Evolutionary conservation across 2,113 vertebrate genomes (phyloP).

Genomic region (Odontesthes bonariensis): DNA sequence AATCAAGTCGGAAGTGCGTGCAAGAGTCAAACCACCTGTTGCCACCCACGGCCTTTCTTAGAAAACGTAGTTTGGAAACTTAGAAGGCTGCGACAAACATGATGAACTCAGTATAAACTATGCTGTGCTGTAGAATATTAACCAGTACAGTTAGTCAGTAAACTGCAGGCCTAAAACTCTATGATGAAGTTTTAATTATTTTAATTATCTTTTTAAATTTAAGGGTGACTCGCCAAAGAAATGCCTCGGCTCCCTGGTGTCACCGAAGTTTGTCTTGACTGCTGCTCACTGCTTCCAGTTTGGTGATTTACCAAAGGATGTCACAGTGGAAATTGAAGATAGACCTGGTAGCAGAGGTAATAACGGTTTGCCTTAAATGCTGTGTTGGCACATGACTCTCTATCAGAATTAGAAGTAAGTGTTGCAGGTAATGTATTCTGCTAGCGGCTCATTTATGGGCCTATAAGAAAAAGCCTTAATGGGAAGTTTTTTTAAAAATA

Average conservation of each 20-base stretch:
- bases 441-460: too few relatives aligned
- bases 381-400: too few relatives aligned
- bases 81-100: too few relatives aligned
- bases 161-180: not conserved
- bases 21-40: too few relatives aligned
- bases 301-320: not conserved
- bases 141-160: not conserved
- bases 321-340: slow-evolving; percentile 48
- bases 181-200: slow-evolving; percentile 2
- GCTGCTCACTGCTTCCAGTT: slow-evolving; percentile 82
- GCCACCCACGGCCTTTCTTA: too few relatives aligned
- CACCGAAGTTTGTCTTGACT: slow-evolving; percentile 73
- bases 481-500: too few relatives aligned
- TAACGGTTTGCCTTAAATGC: too few relatives aligned
- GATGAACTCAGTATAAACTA: not conserved
- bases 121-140: not conserved
- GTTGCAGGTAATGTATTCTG: too few relatives aligned
- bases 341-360: not conserved
- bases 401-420: too few relatives aligned
- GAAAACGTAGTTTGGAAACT: too few relatives aligned
- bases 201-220: slow-evolving; percentile 7
- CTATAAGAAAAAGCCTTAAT: too few relatives aligned
- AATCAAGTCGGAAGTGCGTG: too few relatives aligned
- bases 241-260: slow-evolving; percentile 80
- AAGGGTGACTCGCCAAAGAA: not conserved